Conservation (phyloP, 2,888 invertebrate species). For the Mactromeris polynyma region DNA sequence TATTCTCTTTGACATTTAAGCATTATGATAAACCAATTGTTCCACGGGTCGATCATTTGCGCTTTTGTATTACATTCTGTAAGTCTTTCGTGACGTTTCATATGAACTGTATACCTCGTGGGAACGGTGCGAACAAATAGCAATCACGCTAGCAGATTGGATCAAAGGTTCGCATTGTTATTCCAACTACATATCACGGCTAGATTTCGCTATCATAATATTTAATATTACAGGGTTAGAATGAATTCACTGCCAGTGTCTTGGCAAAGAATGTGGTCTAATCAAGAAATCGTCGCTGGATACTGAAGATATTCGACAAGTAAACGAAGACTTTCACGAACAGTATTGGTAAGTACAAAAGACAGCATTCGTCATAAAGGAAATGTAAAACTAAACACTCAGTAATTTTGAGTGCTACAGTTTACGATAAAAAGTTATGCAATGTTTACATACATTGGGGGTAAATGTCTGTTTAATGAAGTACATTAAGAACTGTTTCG, state of each 20-base stretch:
- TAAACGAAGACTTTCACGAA: not conserved
- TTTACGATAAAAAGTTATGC: too few species aligned
- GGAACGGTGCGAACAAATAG: not conserved
- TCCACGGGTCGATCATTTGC: not conserved
- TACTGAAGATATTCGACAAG: not conserved
- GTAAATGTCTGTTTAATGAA: too few species aligned
- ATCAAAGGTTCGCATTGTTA: not conserved
- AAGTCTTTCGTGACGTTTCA: not conserved
- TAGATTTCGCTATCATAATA: not conserved
- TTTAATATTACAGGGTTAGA: not conserved
- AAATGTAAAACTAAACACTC: too few species aligned
- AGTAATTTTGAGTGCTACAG: too few species aligned
- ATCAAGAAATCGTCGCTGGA: not conserved
- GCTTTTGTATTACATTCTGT: not conserved
- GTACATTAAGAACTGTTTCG: too few species aligned
- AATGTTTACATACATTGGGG: too few species aligned
- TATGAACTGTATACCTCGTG: not conserved
- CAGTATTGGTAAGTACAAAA: too few species aligned
- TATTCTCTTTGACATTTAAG: conserved; percentile 12
- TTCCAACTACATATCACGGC: not conserved
- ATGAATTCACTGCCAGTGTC: too few species aligned
- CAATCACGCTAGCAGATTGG: not conserved
- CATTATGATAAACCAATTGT: not conserved
- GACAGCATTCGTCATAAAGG: too few species aligned
- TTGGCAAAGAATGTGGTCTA: not conserved